These are phyloP conservation scores for Spongilla lacustris DNA, from an alignment of 37 sponge, comb jelly and placozoan species.

Conservation along the genomic window DNA sequence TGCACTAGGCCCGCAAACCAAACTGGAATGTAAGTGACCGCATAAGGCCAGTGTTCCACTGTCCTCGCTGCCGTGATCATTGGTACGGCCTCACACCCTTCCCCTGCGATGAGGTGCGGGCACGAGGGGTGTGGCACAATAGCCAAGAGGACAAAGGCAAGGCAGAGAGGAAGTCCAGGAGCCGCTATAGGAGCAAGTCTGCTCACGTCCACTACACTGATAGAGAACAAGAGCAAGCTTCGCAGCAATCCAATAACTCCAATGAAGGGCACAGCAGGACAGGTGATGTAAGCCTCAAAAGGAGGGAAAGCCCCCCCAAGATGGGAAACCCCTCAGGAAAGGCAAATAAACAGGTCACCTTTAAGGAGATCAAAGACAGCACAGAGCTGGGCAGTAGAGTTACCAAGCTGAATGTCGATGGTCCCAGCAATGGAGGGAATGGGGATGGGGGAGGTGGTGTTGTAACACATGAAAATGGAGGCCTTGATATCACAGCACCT, in stretches of 20 bases:
- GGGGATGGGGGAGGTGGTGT: not conserved
- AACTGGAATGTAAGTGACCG: conserved; percentile 80
- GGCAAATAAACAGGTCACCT: not conserved
- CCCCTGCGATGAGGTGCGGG: conserved; percentile 84
- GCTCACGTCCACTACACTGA: not conserved
- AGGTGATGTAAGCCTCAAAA: not conserved
- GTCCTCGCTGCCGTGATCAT: conserved; percentile 84
- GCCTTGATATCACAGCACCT: not conserved
- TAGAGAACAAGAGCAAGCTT: not conserved
- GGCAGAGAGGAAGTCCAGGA: not conserved
- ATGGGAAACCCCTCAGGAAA: not conserved
- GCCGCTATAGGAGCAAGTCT: not conserved
- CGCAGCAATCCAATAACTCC: not conserved
- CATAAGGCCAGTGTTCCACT: conserved; percentile 76
- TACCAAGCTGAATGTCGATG: not conserved
- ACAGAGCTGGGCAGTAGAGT: not conserved
- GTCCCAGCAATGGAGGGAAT: not conserved
- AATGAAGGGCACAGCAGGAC: not conserved
- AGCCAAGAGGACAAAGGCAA: conserved; percentile 22
- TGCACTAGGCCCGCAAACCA: not conserved
- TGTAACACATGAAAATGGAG: not conserved
- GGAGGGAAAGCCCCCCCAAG: not conserved
- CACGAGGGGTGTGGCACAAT: conserved; percentile 71
- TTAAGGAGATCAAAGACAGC: not conserved
- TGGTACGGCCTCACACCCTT: conserved; percentile 76